Evolutionary conservation across 1,140 invertebrate species (phyloP), one percentile per base, ranked within the genome.

Genomic region (Bombus superbus): DNA sequence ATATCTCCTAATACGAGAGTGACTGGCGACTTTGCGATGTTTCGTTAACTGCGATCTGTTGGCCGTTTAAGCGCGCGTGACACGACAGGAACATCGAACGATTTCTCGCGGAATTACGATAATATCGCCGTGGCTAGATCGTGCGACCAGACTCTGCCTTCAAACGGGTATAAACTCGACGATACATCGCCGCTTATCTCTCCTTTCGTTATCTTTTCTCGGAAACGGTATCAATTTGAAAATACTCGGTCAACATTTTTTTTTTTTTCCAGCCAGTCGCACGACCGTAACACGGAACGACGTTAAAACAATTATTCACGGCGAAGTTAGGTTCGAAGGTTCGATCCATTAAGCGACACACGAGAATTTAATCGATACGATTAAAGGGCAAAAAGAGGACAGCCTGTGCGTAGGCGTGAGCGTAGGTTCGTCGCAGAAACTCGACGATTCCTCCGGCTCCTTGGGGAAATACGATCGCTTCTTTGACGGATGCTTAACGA

Each of bases 361-460:
- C 44, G 40, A 42, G 22, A 35, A 68, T 66, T 66, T 42, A 79
- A 66, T 79, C 77, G 59, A 79, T 79, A 79, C 32, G 59, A 66
- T 79, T 64, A 66, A 66, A 79, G 59, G 15, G 75, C 18, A 42
- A 64, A 42, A 77, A 77, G 42, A 22, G n/a, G 72, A 74, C 40
- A 40, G 42, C 1, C 28, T 22, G 42, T 53, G 47, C 47, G 47
- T 73, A 74, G n/a, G 40, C 72, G n/a, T 47, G 3, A 40, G 9
- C 57, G 38, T 77, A 25, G 38, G 38, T 18, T 25, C 22, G 22
- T 28, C 2, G 15, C 22, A 5, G 35, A 76, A 76, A 32, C 10
- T 64, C 38, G 22, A 57, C 11, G 25, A 71, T 71, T 15, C 4
- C 1, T 53, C 1, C 18, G 32, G 32, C 68, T 71, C 8, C 80